A percentile compares a stretch with the other conserved stretches of the same genome.
Evolutionary conservation across 2,113 vertebrate genomes (phyloP).

Genomic region (Actinemys pallida): DNA sequence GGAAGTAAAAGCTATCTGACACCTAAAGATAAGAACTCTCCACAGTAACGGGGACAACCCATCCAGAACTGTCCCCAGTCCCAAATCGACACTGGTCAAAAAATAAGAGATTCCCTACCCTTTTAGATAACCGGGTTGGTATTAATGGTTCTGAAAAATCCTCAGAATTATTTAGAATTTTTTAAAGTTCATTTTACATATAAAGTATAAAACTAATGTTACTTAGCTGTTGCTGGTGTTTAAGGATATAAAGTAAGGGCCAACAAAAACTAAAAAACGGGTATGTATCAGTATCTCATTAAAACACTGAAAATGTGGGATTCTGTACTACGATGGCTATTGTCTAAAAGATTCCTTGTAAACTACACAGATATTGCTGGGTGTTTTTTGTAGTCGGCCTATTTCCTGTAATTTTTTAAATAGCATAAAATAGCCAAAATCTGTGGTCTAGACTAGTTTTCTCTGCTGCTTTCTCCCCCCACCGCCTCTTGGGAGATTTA

Average conservation of each 20-base stretch:
- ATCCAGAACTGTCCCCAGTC: slow-evolving; percentile 50
- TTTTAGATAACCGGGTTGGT: background rate
- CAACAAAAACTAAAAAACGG: slow-evolving; percentile 26
- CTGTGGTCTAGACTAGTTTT: slow-evolving; percentile 67
- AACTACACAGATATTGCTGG: background rate
- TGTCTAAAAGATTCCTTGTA: slow-evolving; percentile 14
- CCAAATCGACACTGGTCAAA: slow-evolving; percentile 52
- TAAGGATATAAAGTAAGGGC: slow-evolving; percentile 33
- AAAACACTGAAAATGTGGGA: slow-evolving; percentile 55
- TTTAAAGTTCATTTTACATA: background rate
- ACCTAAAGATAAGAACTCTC: background rate
- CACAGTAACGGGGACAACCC: slow-evolving; percentile 38
- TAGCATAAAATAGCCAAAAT: slow-evolving; percentile 64
- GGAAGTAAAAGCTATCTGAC: background rate
- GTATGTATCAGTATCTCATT: slow-evolving; percentile 52
- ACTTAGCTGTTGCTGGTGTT: background rate
- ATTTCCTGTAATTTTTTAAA: slow-evolving; percentile 64
- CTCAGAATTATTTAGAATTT: background rate
- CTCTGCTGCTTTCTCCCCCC: slow-evolving; percentile 62
- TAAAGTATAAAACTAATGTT: background rate
- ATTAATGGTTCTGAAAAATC: slow-evolving; percentile 26
- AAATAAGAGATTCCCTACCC: slow-evolving; percentile 29
- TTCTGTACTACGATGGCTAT: slow-evolving; percentile 50
- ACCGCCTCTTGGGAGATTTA: slow-evolving; percentile 55
- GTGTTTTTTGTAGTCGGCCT: slow-evolving; percentile 9